Evolutionary conservation across 2,113 vertebrate genomes (phyloP), one percentile per base, ranked within the genome.

Genomic region (Phaethornis superciliosus): DNA sequence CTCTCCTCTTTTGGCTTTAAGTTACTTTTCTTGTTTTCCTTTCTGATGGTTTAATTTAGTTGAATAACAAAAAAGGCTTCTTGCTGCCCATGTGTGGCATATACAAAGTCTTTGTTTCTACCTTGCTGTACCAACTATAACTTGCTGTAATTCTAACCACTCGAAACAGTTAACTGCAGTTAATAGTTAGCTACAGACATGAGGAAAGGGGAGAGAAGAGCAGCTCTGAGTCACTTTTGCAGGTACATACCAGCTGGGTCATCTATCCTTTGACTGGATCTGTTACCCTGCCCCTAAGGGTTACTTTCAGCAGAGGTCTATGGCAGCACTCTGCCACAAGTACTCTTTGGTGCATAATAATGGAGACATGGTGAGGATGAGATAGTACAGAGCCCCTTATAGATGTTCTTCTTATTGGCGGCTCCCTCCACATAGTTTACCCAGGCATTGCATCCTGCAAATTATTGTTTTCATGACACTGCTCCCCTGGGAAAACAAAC

Each of bases 301-400:
- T 81, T 84, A 49, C 2, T 3, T 74, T 88, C 74, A 85, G 49
- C 51, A 65, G 78, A 85, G 40, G 47, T 89, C 78, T 90, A 77
- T 89, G 75, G 77, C 72, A 94, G 65, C 56, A 42, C 44, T 82
- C 56, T 75, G 49, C 65, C 69, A 91, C 54, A 96, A 94, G 79
- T 85, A 78, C 15, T 87, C 74, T 89, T 83, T 54, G 42, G 72
- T 92, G 71, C 81, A 35, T 81, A 94, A 64, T 63, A 94, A 60
- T 23, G 76, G 47, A 92, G 72, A 55, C 63, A 46, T 1, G 5
- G 71, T 89, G 77, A 85, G 81, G 52, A 58, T 85, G 88, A 95
- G 27, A 94, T 26, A 94, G 81, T 75, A 69, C 95, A 96, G 93
- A 92, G 33, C 28, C 49, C 51, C 33, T 85, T 95, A 82, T 56